Evolutionary conservation across 2,888 invertebrate genomes (phyloP), one percentile per base, ranked within the genome.

Genomic region (Embidobia sp.): DNA sequence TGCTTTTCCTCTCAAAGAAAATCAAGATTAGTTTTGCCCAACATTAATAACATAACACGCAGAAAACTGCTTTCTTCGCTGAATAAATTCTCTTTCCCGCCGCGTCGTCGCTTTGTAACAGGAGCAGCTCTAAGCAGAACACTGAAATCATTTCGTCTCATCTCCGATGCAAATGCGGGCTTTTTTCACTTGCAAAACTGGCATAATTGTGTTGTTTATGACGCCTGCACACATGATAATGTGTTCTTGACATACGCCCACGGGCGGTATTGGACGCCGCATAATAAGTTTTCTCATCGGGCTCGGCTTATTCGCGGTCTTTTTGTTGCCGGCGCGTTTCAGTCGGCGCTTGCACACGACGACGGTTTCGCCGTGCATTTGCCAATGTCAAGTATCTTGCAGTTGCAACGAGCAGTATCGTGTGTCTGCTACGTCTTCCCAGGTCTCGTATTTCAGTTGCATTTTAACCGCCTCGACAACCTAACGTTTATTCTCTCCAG

Each of bases 201-300:
- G 16, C 73, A 63, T 73, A 73, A 77, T 72, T 77, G 55, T 73
- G 48, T 72, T 77, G 72, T 73, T 67, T 67, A 48, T 57, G 27
- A 73, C 63, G 77, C 63, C 77, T 63, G 61, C 67, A 61, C 63
- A 33, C 7, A 59, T 51, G 33, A 19, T 63, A 72, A 72, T 61
- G 27, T 66, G 72, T 66, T 72, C 77, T 77, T 77, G 72, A 66
- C 53, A 55, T 51, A 66, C 77, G 53, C 77, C 77, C 37, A 77
- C 77, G 35, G 16, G 55, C 16, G 69, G 48, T 74, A 74, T 67
- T 74, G 59, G 48, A 59, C 40, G 19, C 8, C 10, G 33, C 55
- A 69, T 66, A 72, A 49, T 48, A 37, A 66, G 19, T 66, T 72
- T 77, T 77, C 64, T 72, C 77, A 59, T 72, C 66, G 27, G 22